Evolutionary conservation across 2,888 invertebrate species (phyloP).

Genomic region (Branchellion lobata): DNA sequence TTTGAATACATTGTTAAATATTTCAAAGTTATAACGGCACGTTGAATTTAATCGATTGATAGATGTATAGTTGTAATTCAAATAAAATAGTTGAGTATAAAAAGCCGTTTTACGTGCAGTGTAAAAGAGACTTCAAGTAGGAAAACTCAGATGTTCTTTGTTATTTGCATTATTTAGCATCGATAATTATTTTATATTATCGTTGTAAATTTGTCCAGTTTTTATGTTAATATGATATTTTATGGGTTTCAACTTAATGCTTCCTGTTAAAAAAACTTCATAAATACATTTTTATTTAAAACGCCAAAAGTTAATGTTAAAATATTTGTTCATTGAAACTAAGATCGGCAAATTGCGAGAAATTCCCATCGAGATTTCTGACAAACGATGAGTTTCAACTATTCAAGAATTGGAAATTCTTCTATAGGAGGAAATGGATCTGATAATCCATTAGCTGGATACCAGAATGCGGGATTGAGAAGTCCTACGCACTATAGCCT

Average conservation of each 20-base stretch:
- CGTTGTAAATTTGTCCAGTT: not conserved
- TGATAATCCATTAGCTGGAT: slow-evolving; percentile 24
- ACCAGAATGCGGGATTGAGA: slow-evolving; percentile 28
- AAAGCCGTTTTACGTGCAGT: too few relatives aligned
- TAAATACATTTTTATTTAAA: not conserved
- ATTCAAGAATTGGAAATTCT: slow-evolving; percentile 29
- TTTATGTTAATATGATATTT: slow-evolving; percentile 4
- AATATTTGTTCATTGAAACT: not conserved
- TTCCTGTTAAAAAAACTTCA: not conserved
- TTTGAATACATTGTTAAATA: too few relatives aligned
- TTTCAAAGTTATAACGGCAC: too few relatives aligned
- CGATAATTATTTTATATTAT: slow-evolving; percentile 13
- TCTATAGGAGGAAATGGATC: slow-evolving; percentile 17
- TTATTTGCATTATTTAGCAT: slow-evolving; percentile 21
- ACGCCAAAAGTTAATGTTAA: not conserved
- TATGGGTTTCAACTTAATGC: not conserved
- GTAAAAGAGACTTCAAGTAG: too few relatives aligned
- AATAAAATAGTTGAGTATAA: too few relatives aligned
- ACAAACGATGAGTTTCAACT: slow-evolving; percentile 34
- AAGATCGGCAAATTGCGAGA: not conserved
- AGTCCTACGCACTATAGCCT: slow-evolving; percentile 35
- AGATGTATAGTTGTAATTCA: too few relatives aligned
- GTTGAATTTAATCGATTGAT: too few relatives aligned
- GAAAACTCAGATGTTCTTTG: not conserved
- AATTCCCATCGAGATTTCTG: not conserved